Evolutionary conservation across 2,888 invertebrate species (phyloP), one percentile per base, ranked within the genome.

Genomic region (Julus scandinavius): DNA sequence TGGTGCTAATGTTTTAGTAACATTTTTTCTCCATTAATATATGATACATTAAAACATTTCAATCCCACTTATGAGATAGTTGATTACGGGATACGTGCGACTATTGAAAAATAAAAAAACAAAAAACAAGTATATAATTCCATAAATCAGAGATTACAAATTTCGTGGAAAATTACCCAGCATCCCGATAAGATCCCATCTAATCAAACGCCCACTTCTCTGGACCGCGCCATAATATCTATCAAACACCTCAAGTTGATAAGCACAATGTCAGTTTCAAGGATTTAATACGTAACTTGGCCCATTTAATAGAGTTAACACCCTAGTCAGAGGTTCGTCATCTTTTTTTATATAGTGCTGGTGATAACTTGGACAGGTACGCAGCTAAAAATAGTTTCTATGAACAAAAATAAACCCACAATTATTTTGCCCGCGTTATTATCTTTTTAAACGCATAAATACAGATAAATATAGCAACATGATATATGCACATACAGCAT

Each of bases 311-410:
- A 29, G 13, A 80, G 13, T 38, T 80, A 38, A 13, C 72, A 72
- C 80, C 13, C 80, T 11, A 72, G 38, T 38, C 20, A 72, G 20
- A 72, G 20, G 45, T 45, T 45, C 7, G 63, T 20, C 20, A 38
- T 38, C 38, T 40, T 2, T 80, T 80, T 80, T 80, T 80, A 38
- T 80, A 17, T 17, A 38, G 38, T 38, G 80, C 15, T 13, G 38
- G 15, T 80, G 80, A 80, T 80, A 80, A 80, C 38, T 38, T 80
- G 38, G 63, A 38, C 38, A 38, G 80, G 80, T 80, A 80, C 80
- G 38, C 2, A 40, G 15, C 80, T 38, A 80, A 80, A 80, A 80
- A 80, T 80, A 80, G 80, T 11, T 38, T 13, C 38, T 29, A 15
- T 7, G 4, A 2, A 80, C 80, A 3, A 80, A 80, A 80, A 80